Evolutionary conservation across 2,113 vertebrate genomes (phyloP), one percentile per base, ranked within the genome.

Genomic region (Pyxicephalus adspersus): DNA sequence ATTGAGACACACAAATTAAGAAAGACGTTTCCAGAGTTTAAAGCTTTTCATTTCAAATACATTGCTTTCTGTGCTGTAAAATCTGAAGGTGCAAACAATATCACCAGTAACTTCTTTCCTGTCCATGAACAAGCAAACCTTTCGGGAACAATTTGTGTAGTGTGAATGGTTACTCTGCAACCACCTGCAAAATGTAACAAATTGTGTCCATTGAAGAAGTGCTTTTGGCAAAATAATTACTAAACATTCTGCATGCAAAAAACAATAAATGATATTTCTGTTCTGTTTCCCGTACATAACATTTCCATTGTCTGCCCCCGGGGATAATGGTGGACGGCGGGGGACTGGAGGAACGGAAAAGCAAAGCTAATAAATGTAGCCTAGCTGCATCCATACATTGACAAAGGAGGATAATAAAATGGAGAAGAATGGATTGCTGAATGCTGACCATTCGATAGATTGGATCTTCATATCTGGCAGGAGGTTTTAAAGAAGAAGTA

Each of bases 181-280:
- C 25, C 29, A 55, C 28, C 45, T 60, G 64, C 50, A 54, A 68
- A 67, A 78, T 3, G 19, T 25, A 22, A 20, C 34, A 68, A 78
- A 64, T 45, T 22, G 18, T 25, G 17, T n/a, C 75, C n/a, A 31
- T 29, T 25, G 34, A 16, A 77, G 26, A n/a, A 76, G n/a, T 16
- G 74, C 61, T 66, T 19, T 66, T 34, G 52, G 52, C 22, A 78
- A 58, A 78, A n/a, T 68, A 67, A 78, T 68, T 78, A 60, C 22
- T n/a, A 23, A 16, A 20, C 45, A 19, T 20, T 57, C 50, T 57
- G 54, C 17, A 54, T 77, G 45, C 26, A 66, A 66, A 72, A 64
- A 78, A 22, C 20, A 78, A 58, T 58, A 28, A 78, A 45, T 55
- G 57, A 26, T 78, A 66, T 22, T 38, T 77, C 76, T 66, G 29